Evolutionary conservation across 2,797 vertebrate species (phyloP).

Genomic region (Echiichthys vipera): DNA sequence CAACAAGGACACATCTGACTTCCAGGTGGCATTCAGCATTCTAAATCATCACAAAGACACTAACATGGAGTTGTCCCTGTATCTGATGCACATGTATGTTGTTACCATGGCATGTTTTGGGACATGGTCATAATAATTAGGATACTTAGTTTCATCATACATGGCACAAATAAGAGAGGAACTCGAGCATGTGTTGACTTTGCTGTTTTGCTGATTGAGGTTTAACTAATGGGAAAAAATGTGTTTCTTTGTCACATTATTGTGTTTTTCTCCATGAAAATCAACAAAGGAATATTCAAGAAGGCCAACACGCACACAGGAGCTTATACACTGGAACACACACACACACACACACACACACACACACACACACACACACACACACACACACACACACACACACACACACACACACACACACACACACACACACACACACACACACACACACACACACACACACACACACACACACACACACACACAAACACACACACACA

Average conservation of each 20-base stretch:
- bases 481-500: too few relatives aligned
- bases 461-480: constrained; percentile 34
- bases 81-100: constrained; percentile 11
- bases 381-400: constrained; percentile 28
- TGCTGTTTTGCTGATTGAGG: not conserved
- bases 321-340: constrained; percentile 35
- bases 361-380: constrained; percentile 2
- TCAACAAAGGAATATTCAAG: constrained; percentile 20
- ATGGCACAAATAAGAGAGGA: not conserved
- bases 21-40: constrained; percentile 28
- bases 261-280: constrained; percentile 43
- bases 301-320: constrained; percentile 6
- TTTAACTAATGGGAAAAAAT: not conserved
- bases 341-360: constrained; percentile 25
- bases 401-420: constrained; percentile 32
- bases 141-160: not conserved
- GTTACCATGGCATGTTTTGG: constrained; percentile 10
- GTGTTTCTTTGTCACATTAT: too few relatives aligned
- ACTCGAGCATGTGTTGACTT: not conserved
- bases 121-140: constrained; percentile 3
- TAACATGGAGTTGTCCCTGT: not conserved
- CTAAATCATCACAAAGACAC: constrained; percentile 8
- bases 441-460: constrained; percentile 13
- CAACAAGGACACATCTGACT: not conserved
- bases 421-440: not conserved